phyloP scores from a whole-genome alignment of 1,140 invertebrate species.

The Dinoponera quadriceps region DNA sequence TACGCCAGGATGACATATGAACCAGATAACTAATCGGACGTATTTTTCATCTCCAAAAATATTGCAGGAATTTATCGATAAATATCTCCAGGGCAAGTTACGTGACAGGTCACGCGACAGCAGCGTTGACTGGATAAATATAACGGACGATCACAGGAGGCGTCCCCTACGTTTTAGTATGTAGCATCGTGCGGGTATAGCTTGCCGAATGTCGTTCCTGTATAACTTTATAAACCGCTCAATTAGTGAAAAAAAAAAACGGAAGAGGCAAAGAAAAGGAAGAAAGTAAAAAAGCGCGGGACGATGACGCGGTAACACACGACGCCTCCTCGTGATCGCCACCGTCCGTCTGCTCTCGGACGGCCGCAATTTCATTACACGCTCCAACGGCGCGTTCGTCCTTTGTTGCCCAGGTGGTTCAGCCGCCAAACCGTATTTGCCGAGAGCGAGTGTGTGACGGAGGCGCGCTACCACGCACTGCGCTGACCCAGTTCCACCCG shows the following conservation, averaged over 20 bases:
- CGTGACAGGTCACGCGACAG: not conserved
- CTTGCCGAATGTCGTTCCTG: not conserved
- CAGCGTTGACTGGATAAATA: not conserved
- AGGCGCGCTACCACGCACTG: constrained; percentile 58
- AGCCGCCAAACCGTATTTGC: constrained; percentile 55
- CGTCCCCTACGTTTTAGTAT: not conserved
- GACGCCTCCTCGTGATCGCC: constrained; percentile 27
- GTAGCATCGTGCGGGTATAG: not conserved
- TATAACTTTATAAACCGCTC: not conserved
- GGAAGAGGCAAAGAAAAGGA: not conserved
- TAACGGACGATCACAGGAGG: not conserved
- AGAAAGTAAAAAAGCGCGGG: not conserved
- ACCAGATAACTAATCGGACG: not conserved
- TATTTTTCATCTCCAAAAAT: not conserved
- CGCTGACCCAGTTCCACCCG: constrained; percentile 60
- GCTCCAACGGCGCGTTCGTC: constrained; percentile 22
- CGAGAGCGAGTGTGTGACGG: constrained; percentile 52
- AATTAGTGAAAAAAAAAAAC: constrained; percentile 6
- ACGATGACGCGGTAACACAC: not conserved
- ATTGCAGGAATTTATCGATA: not conserved
- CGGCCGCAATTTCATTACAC: constrained; percentile 60
- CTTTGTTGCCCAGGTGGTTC: constrained; percentile 52
- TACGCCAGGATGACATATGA: no score
- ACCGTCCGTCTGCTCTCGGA: not conserved
- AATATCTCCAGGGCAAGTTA: not conserved